A percentile compares a stretch with the other conserved stretches of the same genome.
Conservation (phyloP, 2,797 vertebrate genomes). For the Cyclopterus lumpus region DNA sequence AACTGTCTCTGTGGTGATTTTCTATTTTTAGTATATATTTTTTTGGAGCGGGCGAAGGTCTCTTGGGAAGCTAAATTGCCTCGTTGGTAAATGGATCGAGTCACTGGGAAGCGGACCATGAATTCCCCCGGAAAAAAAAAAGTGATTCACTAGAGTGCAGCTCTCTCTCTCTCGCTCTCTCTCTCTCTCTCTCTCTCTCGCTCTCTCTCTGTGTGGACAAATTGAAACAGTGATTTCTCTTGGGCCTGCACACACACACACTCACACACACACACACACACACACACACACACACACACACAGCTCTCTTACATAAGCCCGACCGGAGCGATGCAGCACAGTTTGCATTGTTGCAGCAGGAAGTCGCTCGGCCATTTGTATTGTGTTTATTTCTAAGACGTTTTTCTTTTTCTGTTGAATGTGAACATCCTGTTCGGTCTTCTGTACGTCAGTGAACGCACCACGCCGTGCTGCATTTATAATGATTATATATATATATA, state of each 20-base stretch:
- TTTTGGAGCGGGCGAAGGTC: conserved; percentile 21
- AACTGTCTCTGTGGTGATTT: conserved; percentile 37
- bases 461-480: conserved; percentile 20
- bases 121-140: conserved; percentile 74
- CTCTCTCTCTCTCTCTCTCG: conserved; percentile 21
- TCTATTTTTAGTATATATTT: background rate
- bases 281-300: conserved; percentile 37
- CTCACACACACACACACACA: conserved; percentile 32
- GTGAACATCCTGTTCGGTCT: conserved; percentile 76
- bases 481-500: background rate
- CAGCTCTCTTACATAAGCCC: conserved; percentile 73
- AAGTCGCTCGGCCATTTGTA: conserved; percentile 70
- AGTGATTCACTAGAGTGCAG: conserved; percentile 74
- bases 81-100: conserved; percentile 72
- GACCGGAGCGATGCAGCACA: conserved; percentile 67
- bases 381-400: conserved; percentile 80
- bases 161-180: conserved; percentile 19
- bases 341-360: conserved; percentile 79
- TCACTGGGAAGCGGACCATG: conserved; percentile 70
- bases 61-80: conserved; percentile 62
- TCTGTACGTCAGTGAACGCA: too few species aligned
- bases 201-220: conserved; percentile 56
- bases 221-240: conserved; percentile 76
- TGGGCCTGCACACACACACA: conserved; percentile 49
- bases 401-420: conserved; percentile 60